Percentiles rank a stretch among this genome's conserved stretches.
These are phyloP conservation scores for Pheosia tremula DNA, from an alignment of 2,888 invertebrate genomes.

Conservation along the genomic window DNA sequence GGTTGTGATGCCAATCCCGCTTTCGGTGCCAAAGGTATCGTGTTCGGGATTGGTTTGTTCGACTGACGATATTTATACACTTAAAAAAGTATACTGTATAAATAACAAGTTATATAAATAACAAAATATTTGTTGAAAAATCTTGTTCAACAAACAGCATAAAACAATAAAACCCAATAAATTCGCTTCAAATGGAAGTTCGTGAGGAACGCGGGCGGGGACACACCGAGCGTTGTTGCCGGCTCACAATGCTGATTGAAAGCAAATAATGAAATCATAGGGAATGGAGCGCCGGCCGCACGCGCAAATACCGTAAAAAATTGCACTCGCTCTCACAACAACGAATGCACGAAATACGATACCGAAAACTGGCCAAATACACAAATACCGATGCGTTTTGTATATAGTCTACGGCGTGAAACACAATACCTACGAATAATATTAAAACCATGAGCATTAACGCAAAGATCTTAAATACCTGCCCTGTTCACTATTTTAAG, in stretches of 20 bases:
- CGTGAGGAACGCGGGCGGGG: conserved; percentile 44
- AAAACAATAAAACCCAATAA: conserved; percentile 82
- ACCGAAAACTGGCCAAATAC: conserved; percentile 34
- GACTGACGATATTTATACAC: too few relatives aligned
- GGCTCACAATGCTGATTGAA: conserved; percentile 83
- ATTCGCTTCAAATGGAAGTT: conserved; percentile 64
- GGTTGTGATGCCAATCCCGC: too few relatives aligned
- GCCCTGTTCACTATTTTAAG: too few relatives aligned
- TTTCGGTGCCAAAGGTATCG: too few relatives aligned
- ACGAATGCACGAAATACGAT: conserved; percentile 59
- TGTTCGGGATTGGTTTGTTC: too few relatives aligned
- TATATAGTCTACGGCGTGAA: neutral
- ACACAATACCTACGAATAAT: too few relatives aligned
- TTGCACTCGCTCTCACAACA: conserved; percentile 66
- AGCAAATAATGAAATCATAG: conserved; percentile 84
- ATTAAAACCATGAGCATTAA: too few relatives aligned
- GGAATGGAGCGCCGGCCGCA: conserved; percentile 63
- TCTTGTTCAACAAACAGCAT: conserved; percentile 75
- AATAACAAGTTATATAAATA: too few relatives aligned
- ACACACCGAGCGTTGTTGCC: conserved; percentile 40
- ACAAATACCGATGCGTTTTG: neutral
- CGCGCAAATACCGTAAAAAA: conserved; percentile 78
- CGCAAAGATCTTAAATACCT: too few relatives aligned
- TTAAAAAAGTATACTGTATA: too few relatives aligned
- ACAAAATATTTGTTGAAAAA: conserved; percentile 55